phyloP scores from a whole-genome alignment of 2,888 invertebrate genomes.

The Noctua janthe region DNA sequence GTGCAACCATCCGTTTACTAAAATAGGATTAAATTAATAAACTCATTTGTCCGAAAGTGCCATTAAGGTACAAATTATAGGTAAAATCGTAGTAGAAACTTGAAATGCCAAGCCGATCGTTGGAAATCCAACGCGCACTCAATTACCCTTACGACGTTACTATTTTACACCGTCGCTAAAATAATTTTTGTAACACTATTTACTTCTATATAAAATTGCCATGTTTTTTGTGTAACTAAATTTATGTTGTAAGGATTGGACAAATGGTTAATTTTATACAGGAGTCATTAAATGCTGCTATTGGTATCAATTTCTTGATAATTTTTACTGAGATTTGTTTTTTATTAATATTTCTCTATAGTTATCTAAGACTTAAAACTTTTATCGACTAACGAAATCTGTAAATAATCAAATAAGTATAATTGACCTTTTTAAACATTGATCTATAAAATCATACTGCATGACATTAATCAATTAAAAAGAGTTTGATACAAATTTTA shows the following conservation, averaged over 20 bases:
- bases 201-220: slow-evolving; percentile 4
- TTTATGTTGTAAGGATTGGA: background rate
- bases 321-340: background rate
- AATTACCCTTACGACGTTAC: background rate
- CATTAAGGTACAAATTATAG: slow-evolving; percentile 39
- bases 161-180: background rate
- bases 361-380: background rate
- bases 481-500: slow-evolving; percentile 24
- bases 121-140: background rate
- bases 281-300: background rate
- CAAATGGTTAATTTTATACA: background rate
- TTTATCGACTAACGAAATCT: background rate
- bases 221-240: background rate
- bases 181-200: slow-evolving; percentile 37
- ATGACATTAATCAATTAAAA: background rate
- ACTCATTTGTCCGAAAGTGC: slow-evolving; percentile 48
- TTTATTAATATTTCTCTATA: background rate
- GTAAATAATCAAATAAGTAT: background rate
- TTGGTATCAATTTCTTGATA: slow-evolving; percentile 19
- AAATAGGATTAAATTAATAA: slow-evolving; percentile 18
- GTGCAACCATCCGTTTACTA: slow-evolving; percentile 52
- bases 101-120: background rate
- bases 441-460: background rate
- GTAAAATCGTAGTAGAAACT: background rate
- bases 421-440: background rate